Percentiles rank a stretch among this genome's conserved stretches.
These are phyloP conservation scores for Forbesichthys papilliferus DNA, from an alignment of 2,113 vertebrate genomes.

Conservation along the genomic window DNA sequence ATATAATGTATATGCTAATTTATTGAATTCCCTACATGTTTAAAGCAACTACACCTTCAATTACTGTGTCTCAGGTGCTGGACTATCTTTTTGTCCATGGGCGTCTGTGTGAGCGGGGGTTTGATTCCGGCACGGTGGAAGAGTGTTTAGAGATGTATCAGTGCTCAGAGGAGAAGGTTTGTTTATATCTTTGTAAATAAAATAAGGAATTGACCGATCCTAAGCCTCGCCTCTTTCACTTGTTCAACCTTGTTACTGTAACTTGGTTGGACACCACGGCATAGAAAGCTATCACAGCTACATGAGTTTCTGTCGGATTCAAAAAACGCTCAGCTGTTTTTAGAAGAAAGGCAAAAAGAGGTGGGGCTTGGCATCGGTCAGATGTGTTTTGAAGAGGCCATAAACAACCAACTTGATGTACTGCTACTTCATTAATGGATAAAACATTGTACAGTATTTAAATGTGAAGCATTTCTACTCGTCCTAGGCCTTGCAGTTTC, in stretches of 20 bases:
- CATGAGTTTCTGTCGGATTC: too few relatives aligned
- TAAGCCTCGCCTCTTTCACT: too few relatives aligned
- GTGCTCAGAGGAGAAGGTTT: conserved; percentile 95
- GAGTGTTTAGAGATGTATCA: conserved; percentile 96
- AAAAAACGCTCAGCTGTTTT: too few relatives aligned
- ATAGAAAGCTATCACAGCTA: too few relatives aligned
- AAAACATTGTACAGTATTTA: background rate
- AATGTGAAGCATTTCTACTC: background rate
- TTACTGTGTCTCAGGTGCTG: conserved; percentile 78
- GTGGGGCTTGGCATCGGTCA: too few relatives aligned
- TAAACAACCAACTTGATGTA: background rate
- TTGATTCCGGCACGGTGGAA: conserved; percentile 90
- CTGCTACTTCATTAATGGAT: too few relatives aligned
- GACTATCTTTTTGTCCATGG: conserved; percentile 92
- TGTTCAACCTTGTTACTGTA: too few relatives aligned
- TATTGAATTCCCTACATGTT: background rate
- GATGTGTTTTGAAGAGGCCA: background rate
- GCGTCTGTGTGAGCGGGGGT: conserved; percentile 94
- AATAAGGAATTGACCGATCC: background rate
- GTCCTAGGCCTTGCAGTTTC: conserved; percentile 88
- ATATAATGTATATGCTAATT: background rate
- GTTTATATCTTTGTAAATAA: conserved; percentile 26
- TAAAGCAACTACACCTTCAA: conserved; percentile 2
- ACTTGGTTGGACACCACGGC: too few relatives aligned
- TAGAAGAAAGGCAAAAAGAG: too few relatives aligned